Base-by-base conservation (phyloP, 2,888 invertebrate genomes). In the Harpagoxenus sublaevis region DNA sequence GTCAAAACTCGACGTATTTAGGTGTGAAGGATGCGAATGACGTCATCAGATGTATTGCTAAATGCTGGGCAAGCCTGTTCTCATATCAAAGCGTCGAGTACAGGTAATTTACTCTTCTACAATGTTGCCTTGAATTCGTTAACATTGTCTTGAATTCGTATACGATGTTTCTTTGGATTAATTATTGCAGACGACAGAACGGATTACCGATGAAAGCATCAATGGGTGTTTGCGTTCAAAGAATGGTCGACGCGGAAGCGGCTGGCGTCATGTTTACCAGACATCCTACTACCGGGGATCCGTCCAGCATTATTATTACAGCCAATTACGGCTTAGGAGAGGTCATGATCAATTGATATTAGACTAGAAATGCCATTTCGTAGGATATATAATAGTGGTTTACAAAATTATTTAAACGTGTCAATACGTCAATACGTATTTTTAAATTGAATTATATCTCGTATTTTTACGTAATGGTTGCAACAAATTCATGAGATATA, bases 41-140 rank as follows among this genome's bases (percentile, higher is more conserved):
- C 81, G 95, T 97, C 12, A 85, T 97, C 15, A 92, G 95, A 48
- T 97, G 96, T 8, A 95, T 98, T 1, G 95, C 96, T 68, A 96
- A 96, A 83, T 98, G 98, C 94, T 98, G 98, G 98, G 97, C 97
- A 0, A 98, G 98, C 0, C 96, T 98, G 88, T 98, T 97, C 93
- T 96, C 97, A 0, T 97, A 96, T 91, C 97, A 97, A 88, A 98
- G 98, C 90, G 97, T 98, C 0, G 96, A 97, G 89, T 98, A 98
- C 93, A 96, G 97, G 97, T 97, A 92, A 88, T 9, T 48, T 10
- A 18, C 12, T n/a, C 15, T 55, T 42, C 3, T 66, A 10, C 5
- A 23, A 39, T 10, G 18, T 28, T 28, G 3, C 9, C 18, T 60
- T 6, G 12, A 55, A 8, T 28, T 15, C n/a, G 23, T 31, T n/a